These are phyloP conservation scores for Siphlonurus alternatus DNA, from an alignment of 2,888 invertebrate species.

Conservation along the genomic window DNA sequence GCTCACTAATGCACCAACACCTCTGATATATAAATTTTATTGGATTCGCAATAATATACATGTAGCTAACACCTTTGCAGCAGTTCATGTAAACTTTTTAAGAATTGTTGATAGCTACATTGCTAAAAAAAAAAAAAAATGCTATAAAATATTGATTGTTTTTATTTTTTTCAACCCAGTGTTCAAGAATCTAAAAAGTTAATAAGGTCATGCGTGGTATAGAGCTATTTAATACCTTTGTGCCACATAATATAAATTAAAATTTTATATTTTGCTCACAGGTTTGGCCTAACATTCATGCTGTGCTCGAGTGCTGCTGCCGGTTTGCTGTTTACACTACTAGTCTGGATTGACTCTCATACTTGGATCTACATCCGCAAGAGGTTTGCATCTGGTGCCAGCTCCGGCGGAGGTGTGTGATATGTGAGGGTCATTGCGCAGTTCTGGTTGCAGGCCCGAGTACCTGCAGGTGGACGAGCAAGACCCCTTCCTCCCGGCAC, in stretches of 20 bases:
- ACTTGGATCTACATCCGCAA: slow-evolving; percentile 94
- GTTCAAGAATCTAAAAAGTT: neutral
- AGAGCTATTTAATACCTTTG: neutral
- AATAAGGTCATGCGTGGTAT: neutral
- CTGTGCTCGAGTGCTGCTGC: slow-evolving; percentile 71
- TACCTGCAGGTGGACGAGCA: slow-evolving; percentile 73
- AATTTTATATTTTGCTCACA: slow-evolving; percentile 15
- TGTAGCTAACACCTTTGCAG: no score
- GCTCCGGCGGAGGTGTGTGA: neutral
- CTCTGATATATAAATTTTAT: no score
- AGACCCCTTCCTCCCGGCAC: slow-evolving; percentile 53
- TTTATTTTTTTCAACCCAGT: no score
- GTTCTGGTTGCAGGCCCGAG: slow-evolving; percentile 42
- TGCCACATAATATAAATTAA: neutral
- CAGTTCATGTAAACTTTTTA: no score
- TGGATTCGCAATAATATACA: no score
- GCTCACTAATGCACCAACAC: no score
- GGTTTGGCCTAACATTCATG: slow-evolving; percentile 63
- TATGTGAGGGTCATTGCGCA: neutral
- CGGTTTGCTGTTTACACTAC: slow-evolving; percentile 75
- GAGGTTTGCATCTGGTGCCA: slow-evolving; percentile 35
- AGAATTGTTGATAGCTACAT: no score
- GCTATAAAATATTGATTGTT: no score
- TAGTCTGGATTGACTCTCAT: slow-evolving; percentile 89
- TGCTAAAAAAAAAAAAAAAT: no score